These are phyloP conservation scores for Triops longicaudatus DNA, from an alignment of 1,140 invertebrate genomes.

Conservation along the genomic window DNA sequence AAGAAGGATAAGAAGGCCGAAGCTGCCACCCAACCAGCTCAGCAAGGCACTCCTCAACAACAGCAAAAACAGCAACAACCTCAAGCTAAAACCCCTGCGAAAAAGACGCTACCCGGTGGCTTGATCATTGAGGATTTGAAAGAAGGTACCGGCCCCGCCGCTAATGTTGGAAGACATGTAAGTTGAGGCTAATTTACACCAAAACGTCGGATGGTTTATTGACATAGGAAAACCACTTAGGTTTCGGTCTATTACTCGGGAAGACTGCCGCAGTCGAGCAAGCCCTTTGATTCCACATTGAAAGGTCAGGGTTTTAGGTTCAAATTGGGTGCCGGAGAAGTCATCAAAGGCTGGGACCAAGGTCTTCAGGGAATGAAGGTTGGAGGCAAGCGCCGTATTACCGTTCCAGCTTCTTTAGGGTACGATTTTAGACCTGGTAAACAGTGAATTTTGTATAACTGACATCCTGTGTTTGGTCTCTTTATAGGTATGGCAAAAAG, in stretches of 20 bases:
- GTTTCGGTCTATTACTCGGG: conserved; percentile 65
- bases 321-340: conserved; percentile 68
- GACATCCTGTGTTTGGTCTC: neutral
- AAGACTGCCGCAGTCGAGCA: conserved; percentile 65
- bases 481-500: conserved; percentile 62
- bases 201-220: neutral
- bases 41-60: conserved; percentile 19
- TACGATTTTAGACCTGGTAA: conserved; percentile 39
- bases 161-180: conserved; percentile 66
- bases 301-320: conserved; percentile 77
- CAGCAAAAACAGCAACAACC: conserved; percentile 25
- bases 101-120: conserved; percentile 60
- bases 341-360: conserved; percentile 86
- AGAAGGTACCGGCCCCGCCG: conserved; percentile 62
- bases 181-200: conserved; percentile 28
- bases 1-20: conserved; percentile 29
- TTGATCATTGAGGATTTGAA: conserved; percentile 66
- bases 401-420: conserved; percentile 72
- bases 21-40: neutral
- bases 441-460: neutral
- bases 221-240: conserved; percentile 32
- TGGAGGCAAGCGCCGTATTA: conserved; percentile 77
- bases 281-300: conserved; percentile 62
- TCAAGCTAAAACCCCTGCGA: conserved; percentile 39
- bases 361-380: conserved; percentile 83